These are phyloP conservation scores for Leucopsar rothschildi DNA, from an alignment of 2,113 vertebrate genomes.

Conservation along the genomic window DNA sequence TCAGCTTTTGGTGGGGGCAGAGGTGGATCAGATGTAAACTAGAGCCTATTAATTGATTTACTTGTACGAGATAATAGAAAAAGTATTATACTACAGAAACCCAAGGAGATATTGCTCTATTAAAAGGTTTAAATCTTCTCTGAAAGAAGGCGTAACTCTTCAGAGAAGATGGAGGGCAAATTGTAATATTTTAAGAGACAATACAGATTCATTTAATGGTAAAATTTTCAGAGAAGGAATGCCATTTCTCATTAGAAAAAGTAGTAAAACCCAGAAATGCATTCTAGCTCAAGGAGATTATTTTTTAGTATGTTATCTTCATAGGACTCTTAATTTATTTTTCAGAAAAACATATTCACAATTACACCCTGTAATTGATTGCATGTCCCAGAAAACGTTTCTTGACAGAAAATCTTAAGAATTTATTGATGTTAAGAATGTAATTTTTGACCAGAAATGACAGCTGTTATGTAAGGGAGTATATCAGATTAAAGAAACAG, in stretches of 20 bases:
- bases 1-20: background rate
- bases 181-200: background rate
- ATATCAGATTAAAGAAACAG: constrained; percentile 58
- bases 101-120: background rate
- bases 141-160: background rate
- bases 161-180: background rate
- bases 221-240: background rate
- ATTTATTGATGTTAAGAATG: constrained; percentile 61
- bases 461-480: background rate
- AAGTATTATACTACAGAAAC: background rate
- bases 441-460: constrained; percentile 65
- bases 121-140: background rate
- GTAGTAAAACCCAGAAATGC: background rate
- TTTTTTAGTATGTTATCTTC: constrained; percentile 33
- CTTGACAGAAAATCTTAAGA: constrained; percentile 57
- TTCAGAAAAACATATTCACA: constrained; percentile 60
- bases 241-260: background rate
- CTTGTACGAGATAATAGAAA: background rate
- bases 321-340: constrained; percentile 48
- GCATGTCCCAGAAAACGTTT: constrained; percentile 54
- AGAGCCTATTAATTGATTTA: background rate
- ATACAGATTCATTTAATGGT: background rate
- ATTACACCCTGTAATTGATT: constrained; percentile 44
- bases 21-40: background rate
- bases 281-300: background rate